phyloP scores from a whole-genome alignment of 2,113 vertebrate species.

The Tringa solitaria region DNA sequence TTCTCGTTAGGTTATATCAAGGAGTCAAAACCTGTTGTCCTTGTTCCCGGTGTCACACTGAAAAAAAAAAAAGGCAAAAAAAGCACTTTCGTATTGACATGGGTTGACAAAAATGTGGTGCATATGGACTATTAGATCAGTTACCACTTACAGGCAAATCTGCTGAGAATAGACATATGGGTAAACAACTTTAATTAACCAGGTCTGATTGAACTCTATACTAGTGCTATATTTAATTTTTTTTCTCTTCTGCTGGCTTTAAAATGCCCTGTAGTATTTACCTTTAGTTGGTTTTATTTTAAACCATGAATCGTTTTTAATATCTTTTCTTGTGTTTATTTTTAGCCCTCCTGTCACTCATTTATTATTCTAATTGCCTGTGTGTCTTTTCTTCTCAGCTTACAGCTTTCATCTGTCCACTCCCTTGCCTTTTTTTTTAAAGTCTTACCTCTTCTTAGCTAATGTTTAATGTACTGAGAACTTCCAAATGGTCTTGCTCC shows the following conservation, averaged over 20 bases:
- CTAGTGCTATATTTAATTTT: neutral
- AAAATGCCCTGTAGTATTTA: neutral
- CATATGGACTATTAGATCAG: neutral
- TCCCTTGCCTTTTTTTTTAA: neutral
- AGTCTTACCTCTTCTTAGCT: neutral
- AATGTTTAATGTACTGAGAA: neutral
- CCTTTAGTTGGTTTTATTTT: neutral
- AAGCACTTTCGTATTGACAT: neutral
- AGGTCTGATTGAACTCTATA: neutral
- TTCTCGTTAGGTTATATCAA: neutral
- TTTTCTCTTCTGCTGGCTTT: neutral
- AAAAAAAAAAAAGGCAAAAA: neutral
- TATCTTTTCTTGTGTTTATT: neutral
- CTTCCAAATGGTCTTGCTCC: neutral
- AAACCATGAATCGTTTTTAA: neutral
- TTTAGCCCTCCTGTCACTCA: neutral
- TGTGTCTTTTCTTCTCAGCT: neutral
- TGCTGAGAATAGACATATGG: neutral
- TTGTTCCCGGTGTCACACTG: neutral
- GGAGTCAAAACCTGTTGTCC: neutral
- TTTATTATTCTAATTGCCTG: neutral
- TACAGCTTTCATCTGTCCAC: neutral
- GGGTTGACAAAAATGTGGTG: neutral
- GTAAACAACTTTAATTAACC: constrained; percentile 7
- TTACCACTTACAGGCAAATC: neutral